phyloP scores from a whole-genome alignment of 2,888 invertebrate genomes.

The Bedellia somnulentella region DNA sequence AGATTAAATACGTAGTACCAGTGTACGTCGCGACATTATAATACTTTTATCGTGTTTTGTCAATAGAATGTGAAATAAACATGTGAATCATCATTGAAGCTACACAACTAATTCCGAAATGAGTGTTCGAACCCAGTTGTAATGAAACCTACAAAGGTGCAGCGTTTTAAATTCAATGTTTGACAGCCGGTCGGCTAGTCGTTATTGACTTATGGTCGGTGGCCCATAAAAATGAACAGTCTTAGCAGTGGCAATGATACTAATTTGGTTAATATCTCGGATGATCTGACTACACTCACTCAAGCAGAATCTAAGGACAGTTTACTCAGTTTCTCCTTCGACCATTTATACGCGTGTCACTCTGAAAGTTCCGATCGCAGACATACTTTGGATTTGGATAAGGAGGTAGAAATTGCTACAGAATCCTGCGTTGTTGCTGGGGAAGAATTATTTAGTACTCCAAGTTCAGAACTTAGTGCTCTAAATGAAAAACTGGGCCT shows the following conservation, averaged over 20 bases:
- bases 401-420: constrained; percentile 36
- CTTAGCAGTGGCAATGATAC: constrained; percentile 49
- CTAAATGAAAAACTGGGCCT: constrained; percentile 23
- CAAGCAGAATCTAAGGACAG: constrained; percentile 53
- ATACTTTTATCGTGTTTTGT: too few species aligned
- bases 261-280: constrained; percentile 51
- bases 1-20: too few species aligned
- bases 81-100: too few species aligned
- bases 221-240: constrained; percentile 51
- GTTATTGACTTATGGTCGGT: constrained; percentile 27
- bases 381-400: constrained; percentile 29
- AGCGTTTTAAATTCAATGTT: constrained; percentile 28
- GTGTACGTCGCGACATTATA: too few species aligned
- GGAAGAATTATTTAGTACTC: too few species aligned
- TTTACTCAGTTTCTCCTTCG: constrained; percentile 65
- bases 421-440: constrained; percentile 28
- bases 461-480: background rate
- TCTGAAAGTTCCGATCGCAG: constrained; percentile 34
- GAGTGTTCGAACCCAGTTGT: constrained; percentile 19
- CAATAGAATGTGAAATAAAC: too few species aligned
- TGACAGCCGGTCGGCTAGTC: constrained; percentile 56
- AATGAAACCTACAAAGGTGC: constrained; percentile 40
- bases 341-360: constrained; percentile 74
- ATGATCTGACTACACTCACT: constrained; percentile 36
- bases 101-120: too few species aligned